Percentiles rank a stretch among this genome's conserved stretches.
phyloP scores from a whole-genome alignment of 2,888 invertebrate genomes.

The Carterocephalus palaemon region DNA sequence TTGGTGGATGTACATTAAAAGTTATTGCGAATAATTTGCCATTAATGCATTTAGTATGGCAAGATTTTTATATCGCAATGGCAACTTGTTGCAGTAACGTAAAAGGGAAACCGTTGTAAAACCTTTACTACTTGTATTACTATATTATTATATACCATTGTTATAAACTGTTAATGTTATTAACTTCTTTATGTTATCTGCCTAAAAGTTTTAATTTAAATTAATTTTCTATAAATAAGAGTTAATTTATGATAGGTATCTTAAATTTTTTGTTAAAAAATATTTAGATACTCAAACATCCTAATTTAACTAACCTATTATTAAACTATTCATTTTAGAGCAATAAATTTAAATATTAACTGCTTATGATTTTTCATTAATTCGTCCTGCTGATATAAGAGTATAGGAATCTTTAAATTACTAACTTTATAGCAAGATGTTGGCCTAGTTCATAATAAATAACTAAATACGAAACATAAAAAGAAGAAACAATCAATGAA shows the following conservation, averaged over 20 bases:
- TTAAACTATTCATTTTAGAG: no score
- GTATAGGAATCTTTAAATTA: no score
- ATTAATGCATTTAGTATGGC: conserved; percentile 40
- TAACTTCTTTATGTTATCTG: no score
- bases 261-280: conserved; percentile 2
- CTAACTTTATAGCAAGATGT: no score
- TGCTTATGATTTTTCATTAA: conserved; percentile 7
- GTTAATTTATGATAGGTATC: no score
- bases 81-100: conserved; percentile 70
- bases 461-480: no score
- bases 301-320: conserved; percentile 19
- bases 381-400: no score
- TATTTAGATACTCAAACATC: not conserved
- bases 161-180: conserved; percentile 3
- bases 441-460: no score
- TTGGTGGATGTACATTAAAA: conserved; percentile 43
- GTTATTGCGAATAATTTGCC: conserved; percentile 72
- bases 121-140: no score
- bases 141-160: conserved; percentile 25
- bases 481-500: no score
- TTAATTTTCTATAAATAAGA: no score
- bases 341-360: conserved; percentile 21
- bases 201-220: no score
- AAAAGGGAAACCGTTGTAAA: conserved; percentile 48
- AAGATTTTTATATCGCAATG: conserved; percentile 47